These are phyloP conservation scores for Palythoa heliodiscus DNA, from an alignment of 92 coral and sea anemone genomes.

Conservation along the genomic window DNA sequence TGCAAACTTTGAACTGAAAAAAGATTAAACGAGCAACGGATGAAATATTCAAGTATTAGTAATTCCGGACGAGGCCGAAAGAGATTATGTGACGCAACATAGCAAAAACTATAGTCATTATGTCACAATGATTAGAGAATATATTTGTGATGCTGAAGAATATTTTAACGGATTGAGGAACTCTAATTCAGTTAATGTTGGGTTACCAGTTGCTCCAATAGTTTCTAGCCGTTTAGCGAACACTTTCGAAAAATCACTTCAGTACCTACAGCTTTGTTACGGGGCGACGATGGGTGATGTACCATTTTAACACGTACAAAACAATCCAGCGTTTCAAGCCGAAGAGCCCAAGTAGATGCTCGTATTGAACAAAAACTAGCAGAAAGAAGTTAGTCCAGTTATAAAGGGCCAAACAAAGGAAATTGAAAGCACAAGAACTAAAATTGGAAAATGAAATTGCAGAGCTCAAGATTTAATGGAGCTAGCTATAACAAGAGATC, in stretches of 20 bases:
- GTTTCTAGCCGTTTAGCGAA: constrained; percentile 9
- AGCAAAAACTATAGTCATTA: constrained; percentile 6
- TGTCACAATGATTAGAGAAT: neutral
- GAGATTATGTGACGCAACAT: neutral
- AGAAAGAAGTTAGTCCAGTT: constrained; percentile 50
- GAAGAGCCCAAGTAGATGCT: constrained; percentile 19
- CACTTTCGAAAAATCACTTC: constrained; percentile 11
- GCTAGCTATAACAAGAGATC: neutral
- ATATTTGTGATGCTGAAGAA: neutral
- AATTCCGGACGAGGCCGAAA: neutral
- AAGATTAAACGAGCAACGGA: constrained; percentile 29
- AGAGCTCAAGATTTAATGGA: constrained; percentile 48
- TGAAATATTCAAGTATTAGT: neutral
- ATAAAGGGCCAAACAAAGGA: constrained; percentile 53
- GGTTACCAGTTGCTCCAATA: neutral
- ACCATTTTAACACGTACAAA: constrained; percentile 26
- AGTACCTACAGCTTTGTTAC: neutral
- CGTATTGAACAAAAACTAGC: constrained; percentile 47
- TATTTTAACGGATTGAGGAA: neutral
- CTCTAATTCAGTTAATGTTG: neutral
- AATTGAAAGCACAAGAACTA: constrained; percentile 43
- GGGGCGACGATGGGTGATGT: constrained; percentile 21
- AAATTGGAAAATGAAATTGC: constrained; percentile 61
- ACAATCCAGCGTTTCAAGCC: constrained; percentile 28
- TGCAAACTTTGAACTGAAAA: neutral